A percentile compares a stretch with the other conserved stretches of the same genome.
Evolutionary conservation across 2,888 invertebrate species (phyloP).

Genomic region (Drosophila yooni): DNA sequence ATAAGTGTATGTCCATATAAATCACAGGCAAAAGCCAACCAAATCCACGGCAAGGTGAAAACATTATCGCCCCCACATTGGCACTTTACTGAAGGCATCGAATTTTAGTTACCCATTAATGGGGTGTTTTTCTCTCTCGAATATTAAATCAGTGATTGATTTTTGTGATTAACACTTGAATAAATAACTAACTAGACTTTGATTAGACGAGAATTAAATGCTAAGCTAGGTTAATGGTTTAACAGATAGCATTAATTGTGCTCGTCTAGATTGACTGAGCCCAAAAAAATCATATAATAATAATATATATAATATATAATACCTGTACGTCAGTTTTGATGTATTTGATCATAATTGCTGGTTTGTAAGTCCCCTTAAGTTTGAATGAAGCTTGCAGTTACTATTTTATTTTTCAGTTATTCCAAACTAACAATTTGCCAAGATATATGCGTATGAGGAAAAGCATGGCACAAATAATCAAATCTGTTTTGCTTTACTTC

Average conservation of each 20-base stretch:
- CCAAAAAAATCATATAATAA: no score
- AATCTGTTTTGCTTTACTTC: background rate
- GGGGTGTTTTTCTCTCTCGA: background rate
- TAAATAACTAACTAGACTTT: background rate
- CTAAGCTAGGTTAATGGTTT: background rate
- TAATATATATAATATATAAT: no score
- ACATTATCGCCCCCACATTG: background rate
- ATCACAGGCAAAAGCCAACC: background rate
- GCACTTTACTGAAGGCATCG: background rate
- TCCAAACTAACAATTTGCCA: background rate
- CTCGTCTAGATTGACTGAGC: background rate
- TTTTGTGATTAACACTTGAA: background rate
- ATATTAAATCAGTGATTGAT: background rate
- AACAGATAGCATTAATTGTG: no score
- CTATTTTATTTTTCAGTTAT: background rate
- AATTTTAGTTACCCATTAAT: conserved; percentile 7
- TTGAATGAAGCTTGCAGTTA: background rate
- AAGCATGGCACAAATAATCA: background rate
- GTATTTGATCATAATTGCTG: no score
- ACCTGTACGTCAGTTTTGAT: no score
- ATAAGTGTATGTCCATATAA: conserved; percentile 1
- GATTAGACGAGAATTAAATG: background rate
- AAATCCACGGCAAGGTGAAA: background rate
- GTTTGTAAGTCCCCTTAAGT: background rate
- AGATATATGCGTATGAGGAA: background rate